These are phyloP conservation scores for Meiosimyza decipiens DNA, from an alignment of 2,888 invertebrate species.

Conservation along the genomic window DNA sequence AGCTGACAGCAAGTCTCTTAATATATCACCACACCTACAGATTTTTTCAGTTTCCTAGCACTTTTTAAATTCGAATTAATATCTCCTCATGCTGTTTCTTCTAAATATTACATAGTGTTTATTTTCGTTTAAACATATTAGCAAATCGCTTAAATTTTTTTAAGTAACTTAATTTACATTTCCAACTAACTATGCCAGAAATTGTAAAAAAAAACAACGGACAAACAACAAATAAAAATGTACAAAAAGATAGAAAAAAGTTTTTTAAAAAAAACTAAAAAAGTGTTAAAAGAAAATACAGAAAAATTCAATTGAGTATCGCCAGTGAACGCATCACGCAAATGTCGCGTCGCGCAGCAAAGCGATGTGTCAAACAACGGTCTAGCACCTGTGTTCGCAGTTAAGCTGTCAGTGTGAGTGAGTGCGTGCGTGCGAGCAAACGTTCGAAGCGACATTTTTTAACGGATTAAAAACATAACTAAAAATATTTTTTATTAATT, in stretches of 20 bases:
- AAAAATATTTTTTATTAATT: slow-evolving; percentile 2
- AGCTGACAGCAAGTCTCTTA: no score
- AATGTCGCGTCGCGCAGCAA: slow-evolving; percentile 11
- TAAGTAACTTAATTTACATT: no score
- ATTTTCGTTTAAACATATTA: no score
- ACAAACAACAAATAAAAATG: no score
- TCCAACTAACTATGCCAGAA: no score
- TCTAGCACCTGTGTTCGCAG: slow-evolving; percentile 16
- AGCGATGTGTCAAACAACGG: slow-evolving; percentile 14
- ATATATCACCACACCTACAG: no score
- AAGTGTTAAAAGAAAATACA: not conserved
- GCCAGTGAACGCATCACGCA: slow-evolving; percentile 6
- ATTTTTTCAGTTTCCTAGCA: no score
- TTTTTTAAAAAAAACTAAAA: slow-evolving; percentile 34
- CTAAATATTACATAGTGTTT: no score
- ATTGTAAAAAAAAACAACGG: no score
- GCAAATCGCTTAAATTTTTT: no score
- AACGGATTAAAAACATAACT: slow-evolving; percentile 22
- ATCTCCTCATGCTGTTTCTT: no score
- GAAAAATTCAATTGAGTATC: not conserved
- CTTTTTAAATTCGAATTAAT: no score
- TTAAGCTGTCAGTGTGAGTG: slow-evolving; percentile 26
- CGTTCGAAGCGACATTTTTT: not conserved
- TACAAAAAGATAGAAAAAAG: not conserved
- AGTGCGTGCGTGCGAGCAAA: slow-evolving; percentile 18